Evolutionary conservation across 2,888 invertebrate species (phyloP), one percentile per base, ranked within the genome.

Genomic region (Allacma fusca): DNA sequence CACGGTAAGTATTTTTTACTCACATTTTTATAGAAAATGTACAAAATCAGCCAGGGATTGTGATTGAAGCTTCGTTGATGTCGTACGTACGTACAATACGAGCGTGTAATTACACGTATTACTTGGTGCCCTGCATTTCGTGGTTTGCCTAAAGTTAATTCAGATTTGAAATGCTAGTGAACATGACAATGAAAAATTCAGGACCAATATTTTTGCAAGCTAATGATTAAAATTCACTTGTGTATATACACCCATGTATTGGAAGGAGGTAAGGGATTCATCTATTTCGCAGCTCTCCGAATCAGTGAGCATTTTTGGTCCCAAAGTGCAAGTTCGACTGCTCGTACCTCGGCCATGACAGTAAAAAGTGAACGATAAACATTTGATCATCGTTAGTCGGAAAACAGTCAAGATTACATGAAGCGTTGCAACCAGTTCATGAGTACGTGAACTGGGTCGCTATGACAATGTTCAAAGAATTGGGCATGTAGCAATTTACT

Each of bases 361-460:
- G 2, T 34, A 68, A 19, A 21, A 68, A 50, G 50, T 50, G 50
- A 50, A 50, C 50, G 19, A 50, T 16, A 50, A 50, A 50, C 50
- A 50, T 50, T 50, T 34, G 19, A 50, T 50, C 19, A 50, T 50
- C 50, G 50, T n/a, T 50, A 50, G 50, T 50, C 50, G n/a, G 59
- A 21, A 40, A 57, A 57, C 57, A 28, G 16, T 29, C 1, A 16
- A 74, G 74, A 59, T 67, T 74, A 57, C 69, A 77, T 67, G 73
- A 77, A 77, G 68, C 77, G 77, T 77, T 77, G 26, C 77, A 77
- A 77, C 77, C 77, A 77, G 77, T 68, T 77, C 69, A 62, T 43
- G 68, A 62, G 43, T 71, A 77, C 77, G 77, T 77, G 77, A 77
- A 77, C 69, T 59, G 69, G 77, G 77, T 77, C 77, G 62, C 40